phyloP scores from a whole-genome alignment of 2,797 vertebrate genomes.

The Macropodus opercularis region DNA sequence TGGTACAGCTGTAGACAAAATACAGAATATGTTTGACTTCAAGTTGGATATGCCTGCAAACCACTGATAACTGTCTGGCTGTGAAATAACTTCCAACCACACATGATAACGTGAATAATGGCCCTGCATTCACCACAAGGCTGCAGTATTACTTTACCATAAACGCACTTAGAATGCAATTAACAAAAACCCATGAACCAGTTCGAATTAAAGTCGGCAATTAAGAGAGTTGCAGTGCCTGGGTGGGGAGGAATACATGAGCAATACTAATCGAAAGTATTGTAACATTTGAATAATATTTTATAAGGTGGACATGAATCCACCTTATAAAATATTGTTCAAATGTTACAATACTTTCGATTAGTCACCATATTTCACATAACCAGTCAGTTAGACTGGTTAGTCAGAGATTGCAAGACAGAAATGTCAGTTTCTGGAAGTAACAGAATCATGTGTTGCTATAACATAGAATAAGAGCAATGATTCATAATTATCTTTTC shows the following conservation, averaged over 20 bases:
- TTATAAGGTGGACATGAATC: too few relatives aligned
- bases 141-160: constrained; percentile 2
- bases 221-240: background rate
- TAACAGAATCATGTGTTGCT: too few relatives aligned
- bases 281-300: too few relatives aligned
- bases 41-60: constrained; percentile 69
- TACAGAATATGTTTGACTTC: constrained; percentile 77
- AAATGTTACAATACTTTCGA: too few relatives aligned
- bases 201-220: background rate
- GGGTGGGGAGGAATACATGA: too few relatives aligned
- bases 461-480: too few relatives aligned
- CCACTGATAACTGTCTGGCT: constrained; percentile 65
- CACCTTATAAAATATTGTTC: too few relatives aligned
- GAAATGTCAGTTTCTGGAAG: background rate
- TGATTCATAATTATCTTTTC: too few relatives aligned
- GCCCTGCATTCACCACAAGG: constrained; percentile 10
- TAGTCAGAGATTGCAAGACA: too few relatives aligned
- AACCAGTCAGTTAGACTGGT: too few relatives aligned
- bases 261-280: too few relatives aligned
- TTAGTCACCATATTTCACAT: too few relatives aligned
- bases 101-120: constrained; percentile 28
- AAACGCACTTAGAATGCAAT: background rate
- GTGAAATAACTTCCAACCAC: constrained; percentile 48
- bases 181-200: background rate
- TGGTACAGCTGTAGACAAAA: constrained; percentile 81